Conservation (phyloP, 2,888 invertebrate genomes). For the Dilophus febrilis region DNA sequence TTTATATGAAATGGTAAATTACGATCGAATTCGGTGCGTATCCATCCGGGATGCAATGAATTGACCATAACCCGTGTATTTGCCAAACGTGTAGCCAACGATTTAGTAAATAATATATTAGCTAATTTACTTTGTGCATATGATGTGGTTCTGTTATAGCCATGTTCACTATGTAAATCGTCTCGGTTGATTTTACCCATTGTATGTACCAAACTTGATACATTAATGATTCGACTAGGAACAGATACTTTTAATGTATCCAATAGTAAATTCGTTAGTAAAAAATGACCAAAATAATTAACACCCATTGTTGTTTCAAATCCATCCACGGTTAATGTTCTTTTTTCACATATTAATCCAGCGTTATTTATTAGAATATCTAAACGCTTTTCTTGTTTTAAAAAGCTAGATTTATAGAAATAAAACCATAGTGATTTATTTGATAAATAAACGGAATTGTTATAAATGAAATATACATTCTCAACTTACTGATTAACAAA, state of each 20-base stretch:
- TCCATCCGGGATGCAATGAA: conserved; percentile 54
- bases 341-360: conserved; percentile 31
- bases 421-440: too few relatives aligned
- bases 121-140: conserved; percentile 66
- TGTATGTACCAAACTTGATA: conserved; percentile 51
- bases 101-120: conserved; percentile 55
- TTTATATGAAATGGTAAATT: conserved; percentile 40
- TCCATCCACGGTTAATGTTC: conserved; percentile 32
- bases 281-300: conserved; percentile 44
- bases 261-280: conserved; percentile 39
- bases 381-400: conserved; percentile 30
- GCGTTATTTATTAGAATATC: conserved; percentile 42
- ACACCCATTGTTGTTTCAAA: conserved; percentile 39
- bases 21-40: conserved; percentile 59
- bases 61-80: conserved; percentile 45
- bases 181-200: conserved; percentile 49
- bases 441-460: too few relatives aligned
- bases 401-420: conserved; percentile 15
- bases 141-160: conserved; percentile 45
- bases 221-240: conserved; percentile 58
- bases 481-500: too few relatives aligned
- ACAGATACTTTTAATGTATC: conserved; percentile 38
- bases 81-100: conserved; percentile 45
- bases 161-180: conserved; percentile 51
- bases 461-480: too few relatives aligned